Evolutionary conservation across 1,140 invertebrate genomes (phyloP).

Genomic region (Asobara japonica): DNA sequence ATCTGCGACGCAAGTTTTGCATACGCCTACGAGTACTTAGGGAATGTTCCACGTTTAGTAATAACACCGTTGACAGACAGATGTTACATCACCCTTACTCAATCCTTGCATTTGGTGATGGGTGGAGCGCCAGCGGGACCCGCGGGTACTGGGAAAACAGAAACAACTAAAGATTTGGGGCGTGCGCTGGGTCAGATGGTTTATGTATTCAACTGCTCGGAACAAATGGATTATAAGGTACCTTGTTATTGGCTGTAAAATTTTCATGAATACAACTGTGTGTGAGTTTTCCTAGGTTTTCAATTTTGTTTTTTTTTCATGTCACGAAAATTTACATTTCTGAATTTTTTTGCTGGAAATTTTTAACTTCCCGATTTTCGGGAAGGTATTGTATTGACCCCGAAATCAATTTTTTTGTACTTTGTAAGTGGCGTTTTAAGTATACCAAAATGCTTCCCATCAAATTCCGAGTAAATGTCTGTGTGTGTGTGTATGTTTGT

Average conservation of each 20-base stretch:
- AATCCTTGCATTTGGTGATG: slow-evolving; percentile 90
- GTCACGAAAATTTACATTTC: too few species aligned
- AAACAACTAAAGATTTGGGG: slow-evolving; percentile 93
- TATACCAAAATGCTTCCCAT: too few species aligned
- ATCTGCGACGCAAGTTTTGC: slow-evolving; percentile 90
- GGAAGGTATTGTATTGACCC: too few species aligned
- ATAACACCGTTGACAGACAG: slow-evolving; percentile 88
- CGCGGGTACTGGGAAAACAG: slow-evolving; percentile 89
- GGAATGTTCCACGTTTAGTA: slow-evolving; percentile 83
- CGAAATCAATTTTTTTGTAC: too few species aligned
- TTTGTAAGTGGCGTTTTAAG: too few species aligned
- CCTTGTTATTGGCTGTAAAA: background rate
- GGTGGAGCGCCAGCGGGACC: slow-evolving; percentile 92
- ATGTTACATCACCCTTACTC: slow-evolving; percentile 91
- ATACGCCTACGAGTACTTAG: slow-evolving; percentile 84
- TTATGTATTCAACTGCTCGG: slow-evolving; percentile 95
- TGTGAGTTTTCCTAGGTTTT: background rate
- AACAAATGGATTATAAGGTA: slow-evolving; percentile 94
- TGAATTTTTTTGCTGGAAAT: too few species aligned
- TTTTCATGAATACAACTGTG: background rate
- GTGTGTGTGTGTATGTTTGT: too few species aligned
- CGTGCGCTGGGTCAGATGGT: slow-evolving; percentile 92
- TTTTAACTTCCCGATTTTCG: too few species aligned
- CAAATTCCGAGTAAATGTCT: too few species aligned
- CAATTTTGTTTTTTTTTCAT: too few species aligned